Percentiles rank a stretch among this genome's conserved stretches.
These are phyloP conservation scores for Tachysurus vachellii DNA, from an alignment of 2,113 vertebrate species.

Conservation along the genomic window DNA sequence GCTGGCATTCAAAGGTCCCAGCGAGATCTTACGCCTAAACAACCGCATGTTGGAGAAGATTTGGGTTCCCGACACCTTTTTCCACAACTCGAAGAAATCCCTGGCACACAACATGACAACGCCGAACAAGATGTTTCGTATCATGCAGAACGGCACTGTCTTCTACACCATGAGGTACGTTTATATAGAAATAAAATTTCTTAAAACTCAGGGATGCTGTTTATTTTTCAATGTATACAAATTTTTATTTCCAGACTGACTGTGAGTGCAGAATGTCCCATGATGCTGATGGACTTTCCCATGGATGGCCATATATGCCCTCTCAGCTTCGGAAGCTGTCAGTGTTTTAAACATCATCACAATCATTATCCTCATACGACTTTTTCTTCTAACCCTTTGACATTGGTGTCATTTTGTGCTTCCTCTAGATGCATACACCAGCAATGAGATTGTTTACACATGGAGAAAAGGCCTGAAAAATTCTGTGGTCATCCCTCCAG, in stretches of 20 bases:
- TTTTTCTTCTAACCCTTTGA: too few species aligned
- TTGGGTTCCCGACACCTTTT: slow-evolving; percentile 81
- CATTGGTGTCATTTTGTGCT: neutral
- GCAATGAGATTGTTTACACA: slow-evolving; percentile 74
- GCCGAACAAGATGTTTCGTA: slow-evolving; percentile 80
- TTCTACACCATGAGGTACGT: slow-evolving; percentile 81
- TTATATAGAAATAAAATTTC: neutral
- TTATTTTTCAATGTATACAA: neutral
- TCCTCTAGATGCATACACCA: slow-evolving; percentile 74
- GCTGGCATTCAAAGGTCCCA: slow-evolving; percentile 74
- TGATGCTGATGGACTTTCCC: slow-evolving; percentile 76
- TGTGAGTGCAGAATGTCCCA: slow-evolving; percentile 75
- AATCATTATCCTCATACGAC: neutral
- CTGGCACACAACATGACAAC: slow-evolving; percentile 78
- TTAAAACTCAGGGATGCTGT: neutral
- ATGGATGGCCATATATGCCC: slow-evolving; percentile 80
- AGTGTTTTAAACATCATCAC: slow-evolving; percentile 7
- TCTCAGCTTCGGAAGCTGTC: slow-evolving; percentile 80
- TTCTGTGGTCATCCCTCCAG: slow-evolving; percentile 75
- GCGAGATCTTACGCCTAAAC: slow-evolving; percentile 76
- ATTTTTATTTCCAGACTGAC: slow-evolving; percentile 67
- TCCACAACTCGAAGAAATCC: slow-evolving; percentile 75
- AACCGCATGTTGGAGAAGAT: slow-evolving; percentile 80
- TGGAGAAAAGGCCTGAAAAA: slow-evolving; percentile 74
- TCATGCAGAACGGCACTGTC: slow-evolving; percentile 81